phyloP scores from a whole-genome alignment of 64 coral and sea anemone genomes.

The Catalaphyllia jardinei region DNA sequence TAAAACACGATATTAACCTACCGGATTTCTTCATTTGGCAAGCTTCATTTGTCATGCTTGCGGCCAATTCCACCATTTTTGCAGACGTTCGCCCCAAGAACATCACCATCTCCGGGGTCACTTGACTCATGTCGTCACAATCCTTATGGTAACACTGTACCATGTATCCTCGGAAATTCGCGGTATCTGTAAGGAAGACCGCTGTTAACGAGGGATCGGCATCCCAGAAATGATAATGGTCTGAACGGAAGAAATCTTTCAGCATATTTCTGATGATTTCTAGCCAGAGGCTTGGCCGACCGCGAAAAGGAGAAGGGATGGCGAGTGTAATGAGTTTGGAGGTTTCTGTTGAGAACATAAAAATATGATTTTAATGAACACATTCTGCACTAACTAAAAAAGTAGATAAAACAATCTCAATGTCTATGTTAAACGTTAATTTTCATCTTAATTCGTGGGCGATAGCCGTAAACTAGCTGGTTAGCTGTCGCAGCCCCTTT shows the following conservation, averaged over 20 bases:
- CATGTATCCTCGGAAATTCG: slow-evolving; percentile 62
- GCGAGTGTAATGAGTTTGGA: no score
- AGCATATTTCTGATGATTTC: no score
- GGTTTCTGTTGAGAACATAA: background rate
- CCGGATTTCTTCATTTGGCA: background rate
- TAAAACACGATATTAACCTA: no score
- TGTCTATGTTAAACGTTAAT: no score
- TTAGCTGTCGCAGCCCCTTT: no score
- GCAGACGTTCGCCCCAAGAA: slow-evolving; percentile 34
- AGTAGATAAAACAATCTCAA: no score
- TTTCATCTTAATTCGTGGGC: no score
- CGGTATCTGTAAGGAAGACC: slow-evolving; percentile 63
- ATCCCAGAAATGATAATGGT: slow-evolving; percentile 64
- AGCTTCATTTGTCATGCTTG: no score
- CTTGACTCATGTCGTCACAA: slow-evolving; percentile 52
- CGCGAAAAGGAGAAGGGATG: no score
- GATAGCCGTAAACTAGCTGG: no score
- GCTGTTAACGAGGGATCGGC: slow-evolving; percentile 25
- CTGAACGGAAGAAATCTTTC: slow-evolving; percentile 28
- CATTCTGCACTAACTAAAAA: no score
- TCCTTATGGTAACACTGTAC: slow-evolving; percentile 44
- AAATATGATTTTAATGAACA: background rate
- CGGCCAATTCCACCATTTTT: background rate
- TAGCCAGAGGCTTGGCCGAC: no score
- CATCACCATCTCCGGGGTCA: slow-evolving; percentile 42